Evolutionary conservation across 2,113 vertebrate species (phyloP), one percentile per base, ranked within the genome.

Genomic region (Ailurus styani): DNA sequence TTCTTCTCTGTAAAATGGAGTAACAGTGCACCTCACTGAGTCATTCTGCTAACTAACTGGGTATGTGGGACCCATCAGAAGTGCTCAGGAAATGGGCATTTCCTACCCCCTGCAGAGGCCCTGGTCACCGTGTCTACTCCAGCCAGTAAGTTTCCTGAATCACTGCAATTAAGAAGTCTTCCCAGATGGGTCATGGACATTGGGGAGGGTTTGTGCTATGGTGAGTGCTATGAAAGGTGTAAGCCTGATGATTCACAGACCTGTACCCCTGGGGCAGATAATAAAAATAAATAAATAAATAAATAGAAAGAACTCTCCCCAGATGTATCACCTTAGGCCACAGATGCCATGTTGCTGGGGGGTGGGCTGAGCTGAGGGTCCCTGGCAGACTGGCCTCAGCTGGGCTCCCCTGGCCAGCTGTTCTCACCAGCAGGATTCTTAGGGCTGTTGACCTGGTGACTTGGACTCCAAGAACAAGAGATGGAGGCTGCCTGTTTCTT

Each of bases 31-130:
- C 7, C 17, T 68, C 20, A 11, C 47, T 40, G 27, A 62, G 20
- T 37, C 20, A 3, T 0, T 29, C 60, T 0, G 5, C 25, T 78
- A 4, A 70, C 34, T 17, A 25, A 9, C 77, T 14, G 55, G 23
- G n/a, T 7, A 31, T 1, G 3, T 6, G 42, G 34, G 17, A 5
- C 0, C 0, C 45, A 1, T 47, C 37, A 3, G 3, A 45, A 3
- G 64, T 4, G 7, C 4, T 8, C 5, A 2, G 62, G 31, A 21
- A 42, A 34, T 4, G 85, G 66, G 18, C 10, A 8, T 9, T 6
- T 29, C 40, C 64, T 47, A 10, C 60, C 15, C 34, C 31, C 34
- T 0, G 42, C 17, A 72, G 73, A 31, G 17, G 6, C 3, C 10
- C 27, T 5, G 3, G 21, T 21, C 66, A 40, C 10, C 29, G 1